These are phyloP conservation scores for Diarsia mendica DNA, from an alignment of 2,888 invertebrate species.

Conservation along the genomic window DNA sequence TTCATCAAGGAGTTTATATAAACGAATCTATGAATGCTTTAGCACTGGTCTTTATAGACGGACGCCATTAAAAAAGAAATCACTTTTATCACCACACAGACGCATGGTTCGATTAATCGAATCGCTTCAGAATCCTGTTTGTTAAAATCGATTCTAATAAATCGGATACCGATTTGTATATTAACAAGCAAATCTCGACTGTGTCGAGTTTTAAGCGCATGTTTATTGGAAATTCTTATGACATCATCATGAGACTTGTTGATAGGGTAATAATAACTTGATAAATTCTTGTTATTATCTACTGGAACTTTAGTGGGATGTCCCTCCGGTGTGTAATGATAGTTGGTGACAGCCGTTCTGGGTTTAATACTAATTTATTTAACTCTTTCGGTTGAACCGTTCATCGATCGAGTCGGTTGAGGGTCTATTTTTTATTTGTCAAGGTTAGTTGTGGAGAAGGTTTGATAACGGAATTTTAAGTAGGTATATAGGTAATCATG, in stretches of 20 bases:
- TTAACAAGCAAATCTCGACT: slow-evolving; percentile 29
- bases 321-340: background rate
- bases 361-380: background rate
- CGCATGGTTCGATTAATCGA: slow-evolving; percentile 26
- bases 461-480: background rate
- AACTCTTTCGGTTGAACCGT: background rate
- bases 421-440: background rate
- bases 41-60: slow-evolving; percentile 16
- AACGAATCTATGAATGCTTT: slow-evolving; percentile 12
- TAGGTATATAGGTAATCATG: background rate
- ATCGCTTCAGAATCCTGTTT: slow-evolving; percentile 43
- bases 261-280: slow-evolving; percentile 40
- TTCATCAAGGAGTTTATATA: slow-evolving; percentile 18
- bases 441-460: background rate
- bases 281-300: slow-evolving; percentile 23
- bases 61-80: slow-evolving; percentile 37
- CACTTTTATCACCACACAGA: slow-evolving; percentile 18
- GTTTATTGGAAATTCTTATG: slow-evolving; percentile 59
- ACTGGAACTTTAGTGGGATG: background rate
- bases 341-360: background rate
- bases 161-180: slow-evolving; percentile 39
- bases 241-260: slow-evolving; percentile 47
- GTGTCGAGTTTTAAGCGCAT: slow-evolving; percentile 28
- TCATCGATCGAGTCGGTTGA: no score
- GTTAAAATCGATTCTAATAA: slow-evolving; percentile 46